Evolutionary conservation across 2,797 vertebrate genomes (phyloP), one percentile per base, ranked within the genome.

Genomic region (Emydoidea blandingii): DNA sequence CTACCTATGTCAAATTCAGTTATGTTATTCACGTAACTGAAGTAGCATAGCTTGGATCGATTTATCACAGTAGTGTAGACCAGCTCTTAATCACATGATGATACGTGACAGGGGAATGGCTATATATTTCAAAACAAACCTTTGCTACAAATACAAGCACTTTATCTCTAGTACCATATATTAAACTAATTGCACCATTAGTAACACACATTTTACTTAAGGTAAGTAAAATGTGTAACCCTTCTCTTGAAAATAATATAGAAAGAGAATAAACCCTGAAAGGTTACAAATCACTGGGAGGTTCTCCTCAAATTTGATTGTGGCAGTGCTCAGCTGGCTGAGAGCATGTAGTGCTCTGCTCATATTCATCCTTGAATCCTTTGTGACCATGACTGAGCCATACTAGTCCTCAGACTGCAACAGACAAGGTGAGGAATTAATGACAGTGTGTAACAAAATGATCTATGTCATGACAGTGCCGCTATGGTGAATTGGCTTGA

Each of bases 401-500:
- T 5, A 10, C 83, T n/a, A 1, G 19, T 88, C 37, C n/a, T 89
- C 56, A 21, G 59, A 81, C 10, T 87, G 5, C 10, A 89, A 79
- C 76, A 57, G 52, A 56, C 90, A 79, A 34, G 94, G 85, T 0
- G 0, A 89, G 86, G 93, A 95, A 91, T 96, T 95, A 95, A 97
- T 92, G 81, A 49, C 83, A 95, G 83, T 54, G 56, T 44, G 49
- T 49, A 88, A 41, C 76, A 94, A 96, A 92, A 94, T 95, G 88
- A 9, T 96, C 87, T 12, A 87, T 89, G 93, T 93, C 92, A 94
- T 88, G 59, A 3, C 80, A 31, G 23, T 94, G 92, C 79, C 88
- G 91, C 80, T 91, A 53, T 93, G 92, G 96, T 96, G 92, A 95
- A 96, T 96, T 89, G 91, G 83, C 83, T 96, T 95, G 92, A 96